A percentile compares a stretch with the other conserved stretches of the same genome.
Evolutionary conservation across 2,113 vertebrate genomes (phyloP).

Genomic region (Rynchops niger): DNA sequence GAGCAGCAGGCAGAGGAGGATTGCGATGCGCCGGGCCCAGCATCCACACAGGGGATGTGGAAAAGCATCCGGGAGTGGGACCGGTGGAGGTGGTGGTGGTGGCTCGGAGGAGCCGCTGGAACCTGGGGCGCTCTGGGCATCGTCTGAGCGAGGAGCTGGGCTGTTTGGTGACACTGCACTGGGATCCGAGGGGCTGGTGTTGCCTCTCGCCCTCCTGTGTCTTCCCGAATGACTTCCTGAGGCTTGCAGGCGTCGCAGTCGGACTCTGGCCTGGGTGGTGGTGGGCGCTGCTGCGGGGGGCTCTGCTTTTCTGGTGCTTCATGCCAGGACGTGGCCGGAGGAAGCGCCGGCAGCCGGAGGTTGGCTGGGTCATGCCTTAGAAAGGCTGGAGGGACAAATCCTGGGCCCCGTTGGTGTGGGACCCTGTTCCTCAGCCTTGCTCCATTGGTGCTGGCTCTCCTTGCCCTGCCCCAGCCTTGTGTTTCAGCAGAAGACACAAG

Average conservation of each 20-base stretch:
- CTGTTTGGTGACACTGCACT: background rate
- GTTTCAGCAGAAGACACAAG: background rate
- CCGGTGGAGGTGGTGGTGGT: fast-evolving
- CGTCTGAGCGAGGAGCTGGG: fast-evolving
- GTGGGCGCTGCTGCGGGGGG: fast-evolving
- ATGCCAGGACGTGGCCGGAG: fast-evolving
- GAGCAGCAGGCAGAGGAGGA: background rate
- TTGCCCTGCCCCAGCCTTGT: background rate
- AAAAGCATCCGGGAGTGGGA: background rate
- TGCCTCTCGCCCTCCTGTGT: fast-evolving
- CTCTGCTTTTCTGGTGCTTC: background rate
- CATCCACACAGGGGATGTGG: fast-evolving
- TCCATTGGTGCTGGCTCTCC: fast-evolving
- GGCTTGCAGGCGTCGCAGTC: fast-evolving
- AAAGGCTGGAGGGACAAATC: no score
- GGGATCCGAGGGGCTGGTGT: fast-evolving
- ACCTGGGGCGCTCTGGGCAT: background rate
- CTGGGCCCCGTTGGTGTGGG: background rate
- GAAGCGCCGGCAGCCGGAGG: fast-evolving
- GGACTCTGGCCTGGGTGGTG: background rate
- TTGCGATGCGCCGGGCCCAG: fast-evolving
- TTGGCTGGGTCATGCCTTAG: background rate
- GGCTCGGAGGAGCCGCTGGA: background rate
- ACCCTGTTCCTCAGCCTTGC: background rate
- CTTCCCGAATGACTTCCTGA: fast-evolving